phyloP scores from a whole-genome alignment of 2,797 vertebrate species.

The Poeciliopsis presidionis region DNA sequence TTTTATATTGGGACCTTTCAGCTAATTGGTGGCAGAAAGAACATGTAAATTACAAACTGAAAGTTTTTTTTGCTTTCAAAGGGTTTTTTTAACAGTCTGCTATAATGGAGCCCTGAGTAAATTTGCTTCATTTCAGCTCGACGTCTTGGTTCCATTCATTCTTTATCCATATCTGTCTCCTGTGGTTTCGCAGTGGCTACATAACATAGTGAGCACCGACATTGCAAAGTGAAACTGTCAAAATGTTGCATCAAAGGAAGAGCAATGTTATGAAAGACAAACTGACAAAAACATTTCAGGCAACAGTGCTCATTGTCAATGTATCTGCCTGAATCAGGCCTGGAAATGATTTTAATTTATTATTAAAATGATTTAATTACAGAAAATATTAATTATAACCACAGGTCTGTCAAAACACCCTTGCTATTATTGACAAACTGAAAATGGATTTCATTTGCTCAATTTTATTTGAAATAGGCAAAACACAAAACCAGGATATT shows the following conservation, averaged over 20 bases:
- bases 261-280: background rate
- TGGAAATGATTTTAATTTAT: background rate
- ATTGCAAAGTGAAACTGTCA: background rate
- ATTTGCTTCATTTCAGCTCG: background rate
- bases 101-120: background rate
- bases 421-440: background rate
- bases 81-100: background rate
- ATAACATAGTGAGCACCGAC: background rate
- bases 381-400: background rate
- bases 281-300: background rate
- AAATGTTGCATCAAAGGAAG: slow-evolving; percentile 3
- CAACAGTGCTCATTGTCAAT: background rate
- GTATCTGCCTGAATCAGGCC: background rate
- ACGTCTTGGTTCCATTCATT: background rate
- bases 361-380: background rate
- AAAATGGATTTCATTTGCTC: background rate
- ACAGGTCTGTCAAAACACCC: background rate
- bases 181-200: background rate
- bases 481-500: background rate
- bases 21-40: background rate
- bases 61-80: background rate
- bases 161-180: background rate
- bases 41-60: background rate
- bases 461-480: background rate
- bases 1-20: background rate